These are phyloP conservation scores for Podarcis siculus DNA, from an alignment of 2,797 vertebrate genomes.

Conservation along the genomic window DNA sequence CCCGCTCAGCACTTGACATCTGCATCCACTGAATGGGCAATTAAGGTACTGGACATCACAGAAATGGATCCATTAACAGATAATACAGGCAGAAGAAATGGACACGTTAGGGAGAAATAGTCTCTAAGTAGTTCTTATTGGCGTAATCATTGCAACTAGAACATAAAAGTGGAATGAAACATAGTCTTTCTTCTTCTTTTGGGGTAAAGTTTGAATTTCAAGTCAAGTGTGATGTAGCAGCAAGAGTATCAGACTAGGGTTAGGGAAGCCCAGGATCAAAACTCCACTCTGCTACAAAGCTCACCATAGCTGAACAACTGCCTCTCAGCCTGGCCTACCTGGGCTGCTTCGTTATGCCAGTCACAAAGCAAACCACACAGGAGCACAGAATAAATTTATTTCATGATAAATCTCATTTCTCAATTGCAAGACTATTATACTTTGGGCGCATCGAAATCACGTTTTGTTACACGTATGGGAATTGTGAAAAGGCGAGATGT, in stretches of 20 bases:
- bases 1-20: slow-evolving; percentile 7
- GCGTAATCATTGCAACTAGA: background rate
- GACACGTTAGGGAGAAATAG: background rate
- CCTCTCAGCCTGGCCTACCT: too few relatives aligned
- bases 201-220: background rate
- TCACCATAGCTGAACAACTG: too few relatives aligned
- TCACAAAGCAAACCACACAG: background rate
- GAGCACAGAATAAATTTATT: background rate
- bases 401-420: background rate
- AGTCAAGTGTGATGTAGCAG: background rate
- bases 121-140: background rate
- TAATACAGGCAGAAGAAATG: background rate
- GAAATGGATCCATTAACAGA: slow-evolving; percentile 26
- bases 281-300: too few relatives aligned
- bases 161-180: background rate
- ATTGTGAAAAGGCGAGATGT: background rate
- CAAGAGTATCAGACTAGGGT: background rate
- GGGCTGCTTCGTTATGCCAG: background rate
- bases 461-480: background rate
- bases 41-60: slow-evolving; percentile 9
- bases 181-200: background rate
- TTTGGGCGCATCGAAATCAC: background rate
- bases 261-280: too few relatives aligned
- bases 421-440: background rate
- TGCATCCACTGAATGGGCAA: slow-evolving; percentile 8